Conservation (phyloP, 2,888 invertebrate species). For the Diaprepes abbreviatus region DNA sequence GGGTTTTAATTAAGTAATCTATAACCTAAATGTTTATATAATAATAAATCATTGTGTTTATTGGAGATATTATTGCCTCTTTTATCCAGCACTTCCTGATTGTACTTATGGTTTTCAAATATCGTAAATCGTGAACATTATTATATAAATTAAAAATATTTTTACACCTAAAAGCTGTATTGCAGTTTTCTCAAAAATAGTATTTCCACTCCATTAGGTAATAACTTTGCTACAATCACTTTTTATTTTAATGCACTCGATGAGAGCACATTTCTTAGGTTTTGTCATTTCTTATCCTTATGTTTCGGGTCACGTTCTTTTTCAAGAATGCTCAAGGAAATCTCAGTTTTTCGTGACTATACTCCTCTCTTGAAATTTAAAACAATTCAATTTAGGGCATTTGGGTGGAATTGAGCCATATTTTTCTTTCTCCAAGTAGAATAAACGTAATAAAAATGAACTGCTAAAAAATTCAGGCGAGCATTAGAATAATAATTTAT, state of each 20-base stretch:
- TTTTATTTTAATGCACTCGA: not conserved
- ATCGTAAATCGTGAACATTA: no score
- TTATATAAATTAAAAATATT: no score
- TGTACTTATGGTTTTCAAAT: no score
- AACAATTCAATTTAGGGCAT: conserved; percentile 24
- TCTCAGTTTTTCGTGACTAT: conserved; percentile 22
- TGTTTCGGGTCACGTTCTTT: conserved; percentile 20
- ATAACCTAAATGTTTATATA: no score
- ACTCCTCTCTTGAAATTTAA: conserved; percentile 6
- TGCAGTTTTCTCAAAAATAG: not conserved
- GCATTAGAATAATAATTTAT: no score
- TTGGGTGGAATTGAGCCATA: not conserved
- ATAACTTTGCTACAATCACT: not conserved
- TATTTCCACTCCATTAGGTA: conserved; percentile 1
- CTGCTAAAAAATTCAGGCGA: not conserved
- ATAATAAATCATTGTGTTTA: no score
- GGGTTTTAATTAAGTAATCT: no score
- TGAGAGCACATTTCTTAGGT: not conserved
- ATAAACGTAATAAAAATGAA: not conserved
- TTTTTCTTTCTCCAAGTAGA: not conserved
- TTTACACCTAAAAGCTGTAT: no score
- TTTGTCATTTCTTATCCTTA: conserved; percentile 1
- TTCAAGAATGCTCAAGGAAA: conserved; percentile 18
- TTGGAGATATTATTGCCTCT: no score
- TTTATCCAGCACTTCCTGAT: no score